A percentile compares a stretch with the other conserved stretches of the same genome.
These are phyloP conservation scores for Balanococcus diminutus DNA, from an alignment of 2,888 invertebrate species.

Conservation along the genomic window DNA sequence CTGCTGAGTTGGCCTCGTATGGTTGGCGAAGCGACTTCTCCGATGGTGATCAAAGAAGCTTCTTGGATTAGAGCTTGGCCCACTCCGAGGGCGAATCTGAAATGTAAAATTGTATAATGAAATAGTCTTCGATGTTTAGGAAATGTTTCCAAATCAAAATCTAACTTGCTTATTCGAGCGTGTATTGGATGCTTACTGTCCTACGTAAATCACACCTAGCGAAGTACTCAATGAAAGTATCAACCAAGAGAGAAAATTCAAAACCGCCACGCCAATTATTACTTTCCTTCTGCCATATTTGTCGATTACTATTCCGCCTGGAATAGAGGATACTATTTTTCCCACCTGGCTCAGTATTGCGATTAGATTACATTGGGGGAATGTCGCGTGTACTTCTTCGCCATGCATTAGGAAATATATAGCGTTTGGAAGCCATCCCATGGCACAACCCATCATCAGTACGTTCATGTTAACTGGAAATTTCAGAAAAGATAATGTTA, in stretches of 20 bases:
- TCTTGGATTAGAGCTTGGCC: not conserved
- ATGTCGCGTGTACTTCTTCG: not conserved
- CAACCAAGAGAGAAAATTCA: conserved; percentile 26
- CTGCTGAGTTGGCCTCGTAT: conserved; percentile 57
- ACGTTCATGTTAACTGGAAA: conserved; percentile 23
- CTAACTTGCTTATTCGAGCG: not conserved
- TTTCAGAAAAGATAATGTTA: not conserved
- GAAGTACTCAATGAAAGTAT: not conserved
- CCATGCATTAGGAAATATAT: not conserved
- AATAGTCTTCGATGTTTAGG: not conserved
- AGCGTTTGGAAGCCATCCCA: conserved; percentile 30
- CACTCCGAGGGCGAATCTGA: not conserved
- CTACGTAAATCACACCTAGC: not conserved
- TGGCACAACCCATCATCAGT: not conserved
- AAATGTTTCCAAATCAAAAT: not conserved
- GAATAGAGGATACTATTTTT: not conserved
- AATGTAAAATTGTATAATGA: too few relatives aligned
- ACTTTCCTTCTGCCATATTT: conserved; percentile 44
- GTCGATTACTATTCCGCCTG: conserved; percentile 2
- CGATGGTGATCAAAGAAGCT: not conserved
- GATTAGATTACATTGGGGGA: not conserved
- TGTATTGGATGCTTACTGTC: not conserved
- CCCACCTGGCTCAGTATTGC: not conserved
- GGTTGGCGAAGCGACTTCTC: conserved; percentile 55
- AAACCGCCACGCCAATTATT: not conserved